Evolutionary conservation across 2,113 vertebrate genomes (phyloP).

Genomic region (Vireo altiloquus): DNA sequence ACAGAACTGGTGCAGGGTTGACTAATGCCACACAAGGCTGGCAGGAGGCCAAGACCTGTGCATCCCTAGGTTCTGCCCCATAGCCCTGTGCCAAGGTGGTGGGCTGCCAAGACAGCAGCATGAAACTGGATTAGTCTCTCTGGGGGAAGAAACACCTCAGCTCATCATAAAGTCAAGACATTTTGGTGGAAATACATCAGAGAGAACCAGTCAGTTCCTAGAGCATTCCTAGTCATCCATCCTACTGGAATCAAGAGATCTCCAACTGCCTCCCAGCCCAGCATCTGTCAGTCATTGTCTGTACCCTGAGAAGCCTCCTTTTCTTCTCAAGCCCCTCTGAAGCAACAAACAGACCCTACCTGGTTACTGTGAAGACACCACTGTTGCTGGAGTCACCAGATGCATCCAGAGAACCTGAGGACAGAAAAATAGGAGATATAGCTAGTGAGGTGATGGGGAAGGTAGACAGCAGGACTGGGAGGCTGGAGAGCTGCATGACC

Average conservation of each 20-base stretch:
- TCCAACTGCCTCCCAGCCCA: background rate
- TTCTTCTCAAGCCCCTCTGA: background rate
- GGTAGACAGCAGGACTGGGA: background rate
- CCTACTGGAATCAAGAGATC: background rate
- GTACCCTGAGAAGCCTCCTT: rapidly evolving
- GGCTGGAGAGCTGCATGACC: background rate
- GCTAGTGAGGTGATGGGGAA: background rate
- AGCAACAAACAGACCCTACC: slow-evolving; percentile 55
- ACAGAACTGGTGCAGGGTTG: background rate
- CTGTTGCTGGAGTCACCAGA: slow-evolving; percentile 78
- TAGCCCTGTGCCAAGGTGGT: background rate
- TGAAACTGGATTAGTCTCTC: background rate
- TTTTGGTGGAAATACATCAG: background rate
- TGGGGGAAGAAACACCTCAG: background rate
- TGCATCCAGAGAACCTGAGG: slow-evolving; percentile 74
- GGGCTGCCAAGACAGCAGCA: background rate
- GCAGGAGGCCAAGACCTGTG: background rate
- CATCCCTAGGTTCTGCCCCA: background rate
- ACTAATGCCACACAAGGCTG: background rate
- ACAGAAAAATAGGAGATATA: background rate
- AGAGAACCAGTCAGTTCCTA: background rate
- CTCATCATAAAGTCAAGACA: background rate
- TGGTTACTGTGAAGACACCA: slow-evolving; percentile 78
- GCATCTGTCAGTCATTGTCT: background rate
- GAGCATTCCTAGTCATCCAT: background rate